Conservation (phyloP, 1,140 invertebrate species). For the Druon quercuslanigerum region DNA sequence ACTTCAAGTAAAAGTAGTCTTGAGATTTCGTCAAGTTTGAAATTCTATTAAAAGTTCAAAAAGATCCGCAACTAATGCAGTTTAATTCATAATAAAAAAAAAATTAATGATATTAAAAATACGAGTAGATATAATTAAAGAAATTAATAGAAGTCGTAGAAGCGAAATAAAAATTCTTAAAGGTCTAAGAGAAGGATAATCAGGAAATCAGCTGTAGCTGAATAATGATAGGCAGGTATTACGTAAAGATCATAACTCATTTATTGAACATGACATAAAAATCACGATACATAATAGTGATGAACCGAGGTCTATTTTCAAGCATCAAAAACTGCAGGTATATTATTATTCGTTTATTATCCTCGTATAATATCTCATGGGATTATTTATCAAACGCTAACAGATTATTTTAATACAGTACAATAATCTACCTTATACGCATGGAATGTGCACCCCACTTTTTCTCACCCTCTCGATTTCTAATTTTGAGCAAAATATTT, state of each 20-base stretch:
- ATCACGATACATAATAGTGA: slow-evolving; percentile 67
- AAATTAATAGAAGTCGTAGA: slow-evolving; percentile 11
- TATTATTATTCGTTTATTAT: slow-evolving; percentile 53
- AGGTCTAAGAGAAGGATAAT: background rate
- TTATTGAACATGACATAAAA: slow-evolving; percentile 73
- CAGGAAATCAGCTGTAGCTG: background rate
- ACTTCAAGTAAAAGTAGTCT: too few species aligned
- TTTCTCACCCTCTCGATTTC: background rate
- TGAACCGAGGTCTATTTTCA: slow-evolving; percentile 59
- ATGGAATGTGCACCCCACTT: slow-evolving; percentile 60
- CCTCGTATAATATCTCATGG: slow-evolving; percentile 37
- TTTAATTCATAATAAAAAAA: background rate
- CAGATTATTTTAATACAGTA: slow-evolving; percentile 56
- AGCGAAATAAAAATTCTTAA: slow-evolving; percentile 24
- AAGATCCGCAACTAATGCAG: too few species aligned
- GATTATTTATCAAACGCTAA: slow-evolving; percentile 67
- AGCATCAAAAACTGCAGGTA: slow-evolving; percentile 56
- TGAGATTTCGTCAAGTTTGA: too few species aligned
- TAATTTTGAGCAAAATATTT: background rate
- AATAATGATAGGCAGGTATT: slow-evolving; percentile 13
- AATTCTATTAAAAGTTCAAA: too few species aligned
- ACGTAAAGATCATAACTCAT: slow-evolving; percentile 59
- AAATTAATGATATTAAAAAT: background rate
- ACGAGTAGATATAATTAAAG: background rate
- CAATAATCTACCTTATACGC: slow-evolving; percentile 49